A percentile compares a stretch with the other conserved stretches of the same genome.
Conservation (phyloP, 2,797 vertebrate species). For the Chiroxiphia lanceolata region DNA sequence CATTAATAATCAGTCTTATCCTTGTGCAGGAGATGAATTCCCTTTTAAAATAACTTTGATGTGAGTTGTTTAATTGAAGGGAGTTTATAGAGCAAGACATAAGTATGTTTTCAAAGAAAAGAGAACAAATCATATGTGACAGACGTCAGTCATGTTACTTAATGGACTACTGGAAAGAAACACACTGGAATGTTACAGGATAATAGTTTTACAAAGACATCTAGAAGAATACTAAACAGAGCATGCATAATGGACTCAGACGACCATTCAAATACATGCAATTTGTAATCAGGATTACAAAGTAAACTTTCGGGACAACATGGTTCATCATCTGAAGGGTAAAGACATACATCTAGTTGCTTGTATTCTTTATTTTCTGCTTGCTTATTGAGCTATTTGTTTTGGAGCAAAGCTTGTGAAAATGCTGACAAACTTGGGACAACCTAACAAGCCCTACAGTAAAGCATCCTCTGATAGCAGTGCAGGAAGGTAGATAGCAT, state of each 20-base stretch:
- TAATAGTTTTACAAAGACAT: conserved; percentile 24
- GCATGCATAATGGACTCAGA: not conserved
- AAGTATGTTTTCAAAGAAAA: conserved; percentile 22
- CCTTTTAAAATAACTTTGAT: conserved; percentile 13
- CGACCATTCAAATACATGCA: not conserved
- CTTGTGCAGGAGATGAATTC: not conserved
- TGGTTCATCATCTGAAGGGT: not conserved
- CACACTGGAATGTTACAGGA: not conserved
- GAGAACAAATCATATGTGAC: conserved; percentile 32
- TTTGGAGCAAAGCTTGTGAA: not conserved
- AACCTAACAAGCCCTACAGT: not conserved
- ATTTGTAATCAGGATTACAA: not conserved
- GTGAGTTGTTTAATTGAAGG: not conserved
- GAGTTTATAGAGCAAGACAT: conserved; percentile 8
- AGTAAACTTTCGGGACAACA: not conserved
- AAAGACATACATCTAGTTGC: not conserved
- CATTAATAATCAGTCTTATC: conserved; percentile 1
- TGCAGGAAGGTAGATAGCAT: not conserved
- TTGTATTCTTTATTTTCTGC: not conserved
- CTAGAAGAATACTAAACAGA: not conserved
- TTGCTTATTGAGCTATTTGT: not conserved
- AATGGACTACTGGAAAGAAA: conserved; percentile 15
- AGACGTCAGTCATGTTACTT: conserved; percentile 23
- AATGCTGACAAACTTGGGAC: not conserved
- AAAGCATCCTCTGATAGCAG: not conserved